Evolutionary conservation across 2,888 invertebrate species (phyloP).

Genomic region (Trachelus tabidus): DNA sequence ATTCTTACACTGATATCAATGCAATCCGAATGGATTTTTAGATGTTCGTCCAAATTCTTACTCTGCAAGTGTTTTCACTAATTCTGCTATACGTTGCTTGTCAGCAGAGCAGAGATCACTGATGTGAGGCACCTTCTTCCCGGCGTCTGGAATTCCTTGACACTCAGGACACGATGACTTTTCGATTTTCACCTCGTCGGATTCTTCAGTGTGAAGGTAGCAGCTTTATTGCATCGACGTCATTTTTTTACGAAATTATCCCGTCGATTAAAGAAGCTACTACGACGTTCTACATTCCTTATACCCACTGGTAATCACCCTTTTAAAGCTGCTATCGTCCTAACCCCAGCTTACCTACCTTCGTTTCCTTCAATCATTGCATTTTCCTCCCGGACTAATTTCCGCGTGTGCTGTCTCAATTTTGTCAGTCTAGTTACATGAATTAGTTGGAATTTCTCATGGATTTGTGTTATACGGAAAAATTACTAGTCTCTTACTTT

Average conservation of each 20-base stretch:
- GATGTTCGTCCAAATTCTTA: conserved; percentile 17
- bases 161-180: conserved; percentile 36
- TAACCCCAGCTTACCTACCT: conserved; percentile 20
- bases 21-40: too few relatives aligned
- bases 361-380: conserved; percentile 25
- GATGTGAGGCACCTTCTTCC: conserved; percentile 34
- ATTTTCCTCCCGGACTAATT: conserved; percentile 18
- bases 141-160: conserved; percentile 22
- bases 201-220: conserved; percentile 26
- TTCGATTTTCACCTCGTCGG: conserved; percentile 30
- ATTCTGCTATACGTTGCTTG: conserved; percentile 40
- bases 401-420: conserved; percentile 23
- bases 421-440: conserved; percentile 21
- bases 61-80: conserved; percentile 45
- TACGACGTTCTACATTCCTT: neutral
- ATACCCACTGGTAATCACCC: neutral
- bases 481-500: neutral
- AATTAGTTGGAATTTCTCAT: neutral
- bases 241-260: neutral
- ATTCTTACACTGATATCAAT: too few relatives aligned
- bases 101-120: conserved; percentile 46
- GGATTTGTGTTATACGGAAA: neutral
- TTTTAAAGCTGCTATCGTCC: too few relatives aligned
- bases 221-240: neutral
- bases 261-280: too few relatives aligned